Evolutionary conservation across 2,888 invertebrate species (phyloP).

Genomic region (Andricus quercusramuli): DNA sequence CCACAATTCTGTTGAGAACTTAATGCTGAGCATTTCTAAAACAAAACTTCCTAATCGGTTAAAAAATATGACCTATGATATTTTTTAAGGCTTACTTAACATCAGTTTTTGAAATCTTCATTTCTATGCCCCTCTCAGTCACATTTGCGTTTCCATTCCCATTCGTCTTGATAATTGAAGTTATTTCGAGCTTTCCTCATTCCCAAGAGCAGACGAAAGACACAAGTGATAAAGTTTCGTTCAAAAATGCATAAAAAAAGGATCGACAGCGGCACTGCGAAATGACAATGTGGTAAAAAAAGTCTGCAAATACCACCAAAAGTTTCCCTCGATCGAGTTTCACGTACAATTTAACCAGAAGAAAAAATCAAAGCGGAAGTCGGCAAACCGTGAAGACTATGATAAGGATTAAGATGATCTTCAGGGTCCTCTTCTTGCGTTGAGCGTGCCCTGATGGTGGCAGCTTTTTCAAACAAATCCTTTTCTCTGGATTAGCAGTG

Average conservation of each 20-base stretch:
- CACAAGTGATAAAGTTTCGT: constrained; percentile 76
- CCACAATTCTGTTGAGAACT: no score
- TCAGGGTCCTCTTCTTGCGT: constrained; percentile 81
- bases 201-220: constrained; percentile 48
- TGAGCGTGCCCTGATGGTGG: constrained; percentile 53
- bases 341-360: constrained; percentile 78
- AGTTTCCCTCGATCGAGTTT: constrained; percentile 64
- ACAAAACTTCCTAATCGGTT: no score
- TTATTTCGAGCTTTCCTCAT: constrained; percentile 32
- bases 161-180: constrained; percentile 27
- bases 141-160: neutral
- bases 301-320: constrained; percentile 79
- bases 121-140: neutral
- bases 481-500: constrained; percentile 7
- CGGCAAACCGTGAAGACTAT: constrained; percentile 80
- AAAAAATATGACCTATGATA: no score
- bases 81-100: no score
- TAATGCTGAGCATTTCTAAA: no score
- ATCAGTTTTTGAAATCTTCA: no score
- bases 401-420: constrained; percentile 80
- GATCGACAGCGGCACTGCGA: constrained; percentile 81
- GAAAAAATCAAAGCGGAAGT: constrained; percentile 81
- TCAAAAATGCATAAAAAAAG: constrained; percentile 82
- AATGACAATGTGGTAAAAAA: constrained; percentile 80
- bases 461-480: neutral